phyloP scores from a whole-genome alignment of 2,797 vertebrate species.

The Delichon dasypus region DNA sequence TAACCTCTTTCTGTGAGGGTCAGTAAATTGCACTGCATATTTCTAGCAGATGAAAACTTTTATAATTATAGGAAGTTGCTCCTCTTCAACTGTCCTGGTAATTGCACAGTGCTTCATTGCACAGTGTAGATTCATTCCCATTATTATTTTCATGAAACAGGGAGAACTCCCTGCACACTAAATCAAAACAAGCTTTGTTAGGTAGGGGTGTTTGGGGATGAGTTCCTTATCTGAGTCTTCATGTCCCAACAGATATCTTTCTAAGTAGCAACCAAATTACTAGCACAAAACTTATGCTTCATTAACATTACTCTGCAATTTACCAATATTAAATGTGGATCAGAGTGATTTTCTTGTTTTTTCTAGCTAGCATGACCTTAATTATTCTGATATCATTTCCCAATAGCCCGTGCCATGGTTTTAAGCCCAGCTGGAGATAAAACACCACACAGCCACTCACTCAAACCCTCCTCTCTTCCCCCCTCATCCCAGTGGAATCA shows the following conservation, averaged over 20 bases:
- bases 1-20: neutral
- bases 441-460: neutral
- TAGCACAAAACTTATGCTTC: neutral
- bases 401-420: neutral
- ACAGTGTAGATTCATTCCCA: neutral
- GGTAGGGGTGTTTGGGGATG: neutral
- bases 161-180: neutral
- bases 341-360: neutral
- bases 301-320: neutral
- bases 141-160: neutral
- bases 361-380: neutral
- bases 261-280: neutral
- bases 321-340: neutral
- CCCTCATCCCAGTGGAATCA: neutral
- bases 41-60: neutral
- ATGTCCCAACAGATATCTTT: neutral
- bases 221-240: neutral
- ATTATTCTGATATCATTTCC: neutral
- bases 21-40: neutral
- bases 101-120: neutral
- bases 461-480: neutral
- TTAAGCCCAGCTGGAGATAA: neutral
- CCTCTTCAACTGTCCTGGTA: neutral
- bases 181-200: neutral
- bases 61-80: neutral